Base-by-base conservation (phyloP, 2,797 vertebrate species). In the Sciaenops ocellatus region DNA sequence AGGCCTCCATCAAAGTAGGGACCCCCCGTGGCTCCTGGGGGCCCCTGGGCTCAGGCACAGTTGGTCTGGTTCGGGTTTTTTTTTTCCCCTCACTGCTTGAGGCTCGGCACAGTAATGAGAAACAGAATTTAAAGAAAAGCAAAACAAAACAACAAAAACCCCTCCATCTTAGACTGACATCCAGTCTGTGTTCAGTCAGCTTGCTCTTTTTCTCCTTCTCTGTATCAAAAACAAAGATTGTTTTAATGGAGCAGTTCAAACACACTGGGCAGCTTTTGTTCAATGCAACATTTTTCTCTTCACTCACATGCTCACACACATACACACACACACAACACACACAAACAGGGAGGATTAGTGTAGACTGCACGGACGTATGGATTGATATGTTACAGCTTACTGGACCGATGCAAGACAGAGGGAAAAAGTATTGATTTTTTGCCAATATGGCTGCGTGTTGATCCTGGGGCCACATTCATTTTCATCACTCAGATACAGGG, bases 1-100 rank as follows among this genome's bases (percentile, higher is more conserved):
- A 94, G 93, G 88, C 93, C 90, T 94, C 90, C 93, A 94, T 95
- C 93, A 95, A 95, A 95, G 93, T 92, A 87, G 87, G 91, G 90
- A 90, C 92, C 92, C 94, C 93, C 93, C 65, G 74, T 89, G 87
- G 92, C 90, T 94, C 89, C 80, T 84, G 75, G 80, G 87, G 90
- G 91, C 89, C 93, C 92, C 91, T 85, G 83, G 91, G 91, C 91
- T 92, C 90, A 87, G 88, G 80, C 92, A 80, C 87, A 87, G 89
- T 90, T 91, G 88, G 88, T 91, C 88, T 85, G 84, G 83, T 87
- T 91, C 18, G 17, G 69, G 34, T 9, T 34, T 34, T 34, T 83
- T 85, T 62, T 28, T 18, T 4, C 82, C 76, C 83, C 80, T 82
- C 81, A 85, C 84, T 87, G 89, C 91, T 94, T 80, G 80, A 85